Evolutionary conservation across 2,113 vertebrate species (phyloP).

Genomic region (Engystomops pustulosus): DNA sequence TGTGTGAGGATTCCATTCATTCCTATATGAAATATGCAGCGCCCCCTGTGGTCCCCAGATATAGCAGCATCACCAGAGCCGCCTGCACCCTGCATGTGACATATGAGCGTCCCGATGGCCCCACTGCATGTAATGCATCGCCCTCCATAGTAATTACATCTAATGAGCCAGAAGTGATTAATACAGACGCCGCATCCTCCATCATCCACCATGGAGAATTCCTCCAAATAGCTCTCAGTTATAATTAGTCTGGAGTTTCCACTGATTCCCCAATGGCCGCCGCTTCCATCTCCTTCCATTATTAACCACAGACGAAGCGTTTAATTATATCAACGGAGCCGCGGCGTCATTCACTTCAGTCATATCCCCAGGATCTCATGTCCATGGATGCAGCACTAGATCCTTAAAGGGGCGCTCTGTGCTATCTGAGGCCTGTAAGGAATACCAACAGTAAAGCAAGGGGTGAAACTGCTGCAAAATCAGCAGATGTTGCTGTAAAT

Average conservation of each 20-base stretch:
- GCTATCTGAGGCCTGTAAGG: too few species aligned
- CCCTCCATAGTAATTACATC: background rate
- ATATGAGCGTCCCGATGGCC: background rate
- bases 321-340: background rate
- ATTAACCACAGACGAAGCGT: background rate
- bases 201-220: background rate
- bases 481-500: too few species aligned
- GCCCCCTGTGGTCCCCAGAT: background rate
- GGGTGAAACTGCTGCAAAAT: background rate
- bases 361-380: background rate
- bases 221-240: constrained; percentile 11
- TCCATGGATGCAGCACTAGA: too few species aligned
- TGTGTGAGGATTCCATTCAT: too few species aligned
- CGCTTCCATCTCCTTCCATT: background rate
- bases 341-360: background rate
- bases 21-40: background rate
- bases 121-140: background rate
- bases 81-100: background rate
- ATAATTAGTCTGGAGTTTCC: background rate
- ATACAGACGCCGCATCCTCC: background rate
- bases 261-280: background rate
- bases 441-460: background rate
- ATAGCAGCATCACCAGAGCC: background rate
- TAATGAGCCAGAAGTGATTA: background rate
- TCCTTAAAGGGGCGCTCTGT: too few species aligned